phyloP scores from a whole-genome alignment of 37 sponge, comb jelly and placozoan species.

The Ianthella basta region DNA sequence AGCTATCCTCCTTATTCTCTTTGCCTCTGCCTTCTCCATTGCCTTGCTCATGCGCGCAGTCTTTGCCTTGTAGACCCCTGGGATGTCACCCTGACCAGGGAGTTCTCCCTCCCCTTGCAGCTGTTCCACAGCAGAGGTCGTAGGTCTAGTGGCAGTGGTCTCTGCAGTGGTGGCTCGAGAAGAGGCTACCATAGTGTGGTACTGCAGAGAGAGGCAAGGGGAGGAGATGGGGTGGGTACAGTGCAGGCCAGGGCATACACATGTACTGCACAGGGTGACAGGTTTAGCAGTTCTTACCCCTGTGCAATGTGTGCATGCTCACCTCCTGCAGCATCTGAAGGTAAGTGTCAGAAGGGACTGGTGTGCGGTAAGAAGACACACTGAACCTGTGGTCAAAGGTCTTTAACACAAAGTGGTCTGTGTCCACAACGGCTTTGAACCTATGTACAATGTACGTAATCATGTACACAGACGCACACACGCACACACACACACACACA shows the following conservation, averaged over 20 bases:
- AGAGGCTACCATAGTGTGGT: not conserved
- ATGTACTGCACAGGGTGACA: not conserved
- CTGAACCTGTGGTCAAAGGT: conserved; percentile 30
- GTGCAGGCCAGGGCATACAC: not conserved
- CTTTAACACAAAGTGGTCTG: conserved; percentile 81
- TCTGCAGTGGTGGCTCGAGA: conserved; percentile 15
- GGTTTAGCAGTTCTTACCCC: not conserved
- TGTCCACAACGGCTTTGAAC: conserved; percentile 82
- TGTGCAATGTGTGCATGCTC: not conserved
- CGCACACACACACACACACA: too few relatives aligned
- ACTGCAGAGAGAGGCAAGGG: not conserved
- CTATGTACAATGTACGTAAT: conserved; percentile 22
- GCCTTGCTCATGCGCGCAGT: conserved; percentile 27
- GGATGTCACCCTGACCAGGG: not conserved
- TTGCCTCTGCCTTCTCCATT: conserved; percentile 76
- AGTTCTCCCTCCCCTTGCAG: conserved; percentile 6
- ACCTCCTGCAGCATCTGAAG: conserved; percentile 49
- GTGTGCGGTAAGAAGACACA: conserved; percentile 65
- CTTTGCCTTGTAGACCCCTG: conserved; percentile 1
- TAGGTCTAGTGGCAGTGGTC: not conserved
- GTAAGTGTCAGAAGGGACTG: conserved; percentile 54
- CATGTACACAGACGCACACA: not conserved
- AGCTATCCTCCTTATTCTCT: conserved; percentile 61
- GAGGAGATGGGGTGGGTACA: not conserved
- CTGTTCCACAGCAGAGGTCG: conserved; percentile 3